Base-by-base conservation (phyloP, 2,113 vertebrate species). In the Brachyistius frenatus region DNA sequence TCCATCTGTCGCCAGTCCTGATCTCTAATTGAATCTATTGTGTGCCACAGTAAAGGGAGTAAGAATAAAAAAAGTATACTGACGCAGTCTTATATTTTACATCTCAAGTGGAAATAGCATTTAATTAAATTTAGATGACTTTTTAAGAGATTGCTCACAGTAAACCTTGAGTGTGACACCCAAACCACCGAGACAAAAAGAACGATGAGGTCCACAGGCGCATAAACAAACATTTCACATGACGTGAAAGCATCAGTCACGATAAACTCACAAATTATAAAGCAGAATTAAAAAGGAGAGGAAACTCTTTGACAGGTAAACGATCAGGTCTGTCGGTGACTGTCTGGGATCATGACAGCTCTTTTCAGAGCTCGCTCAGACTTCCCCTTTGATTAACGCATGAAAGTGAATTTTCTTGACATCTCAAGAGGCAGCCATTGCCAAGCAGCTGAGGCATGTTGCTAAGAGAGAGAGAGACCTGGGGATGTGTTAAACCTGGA, bases 321-420 rank as follows among this genome's bases (percentile, higher is more conserved):
- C 39, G 23, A 84, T 89, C 78, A 80, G 83, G 66, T 85, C 68
- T 68, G 41, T 55, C 73, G 9, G 60, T 7, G 62, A 74, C 36
- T 46, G 76, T 84, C 69, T 30, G 9, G 55, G 46, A 69, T 82
- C 78, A 67, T 76, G 84, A 90, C 87, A 92, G 79, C 46, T 81
- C 87, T 81, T 88, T 88, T 84, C 78, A 89, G 46, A 71, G 39
- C 62, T 31, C 2, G 4, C 60, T 76, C 53, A 69, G 61, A 62
- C 78, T 74, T 78, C 44, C 54, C 57, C 37, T 80, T 68, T 66
- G 44, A 85, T 88, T 73, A 88, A 70, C 7, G 3, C 58, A 73
- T 78, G 67, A 86, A 88, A 84, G 84, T 61, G 64, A 88, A 86
- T 85, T 79, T 83, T 78, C 46, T 64, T 84, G 78, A 81, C 85